Evolutionary conservation across 2,113 vertebrate genomes (phyloP).

Genomic region (Phyllostomus hastatus): DNA sequence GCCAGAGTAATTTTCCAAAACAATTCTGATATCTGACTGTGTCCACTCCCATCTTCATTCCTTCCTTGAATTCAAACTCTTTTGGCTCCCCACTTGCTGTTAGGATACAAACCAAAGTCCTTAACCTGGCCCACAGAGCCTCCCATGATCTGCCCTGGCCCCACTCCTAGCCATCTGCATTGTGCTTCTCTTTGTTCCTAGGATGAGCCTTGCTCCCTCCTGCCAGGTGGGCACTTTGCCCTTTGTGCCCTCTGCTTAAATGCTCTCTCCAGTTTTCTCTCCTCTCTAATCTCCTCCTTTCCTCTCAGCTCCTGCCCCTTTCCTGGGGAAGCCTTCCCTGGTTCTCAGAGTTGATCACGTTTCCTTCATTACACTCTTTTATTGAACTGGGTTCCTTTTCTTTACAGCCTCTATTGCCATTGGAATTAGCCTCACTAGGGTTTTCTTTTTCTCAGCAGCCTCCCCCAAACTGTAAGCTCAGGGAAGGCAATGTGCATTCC

Average conservation of each 20-base stretch:
- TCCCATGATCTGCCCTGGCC: not conserved
- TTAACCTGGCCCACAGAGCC: too few relatives aligned
- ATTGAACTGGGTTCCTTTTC: not conserved
- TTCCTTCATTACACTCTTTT: not conserved
- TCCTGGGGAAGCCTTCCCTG: not conserved
- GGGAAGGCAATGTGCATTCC: not conserved
- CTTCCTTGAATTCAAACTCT: not conserved
- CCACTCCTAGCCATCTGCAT: not conserved
- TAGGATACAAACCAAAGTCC: not conserved
- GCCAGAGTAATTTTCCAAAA: not conserved
- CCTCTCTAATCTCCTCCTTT: not conserved
- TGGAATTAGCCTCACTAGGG: not conserved
- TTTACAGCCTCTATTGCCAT: not conserved
- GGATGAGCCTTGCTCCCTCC: not conserved
- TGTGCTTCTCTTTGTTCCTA: not conserved
- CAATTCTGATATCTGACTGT: not conserved
- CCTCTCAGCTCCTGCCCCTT: not conserved
- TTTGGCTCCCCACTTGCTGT: not conserved
- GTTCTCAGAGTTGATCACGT: not conserved
- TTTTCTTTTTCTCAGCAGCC: not conserved
- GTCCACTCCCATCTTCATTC: not conserved
- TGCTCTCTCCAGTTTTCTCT: not conserved
- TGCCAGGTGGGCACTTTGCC: too few relatives aligned
- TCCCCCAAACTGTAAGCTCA: not conserved
- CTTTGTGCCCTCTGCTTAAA: not conserved